A percentile compares a stretch with the other conserved stretches of the same genome.
Evolutionary conservation across 1,140 invertebrate genomes (phyloP).

Genomic region (Daktulosphaira vitifoliae): DNA sequence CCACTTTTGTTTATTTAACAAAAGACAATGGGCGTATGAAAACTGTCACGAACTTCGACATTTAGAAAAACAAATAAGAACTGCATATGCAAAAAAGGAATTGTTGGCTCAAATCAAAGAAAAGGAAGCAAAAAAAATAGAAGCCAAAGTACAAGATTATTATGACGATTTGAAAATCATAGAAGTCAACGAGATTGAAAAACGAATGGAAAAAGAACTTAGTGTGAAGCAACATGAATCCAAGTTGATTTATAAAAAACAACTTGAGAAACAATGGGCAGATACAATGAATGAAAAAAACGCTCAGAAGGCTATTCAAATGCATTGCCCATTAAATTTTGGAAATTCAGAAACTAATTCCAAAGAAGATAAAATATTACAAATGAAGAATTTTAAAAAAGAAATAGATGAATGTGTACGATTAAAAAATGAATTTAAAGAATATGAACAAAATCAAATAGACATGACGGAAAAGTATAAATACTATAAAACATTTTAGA

Average conservation of each 20-base stretch:
- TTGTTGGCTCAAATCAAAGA: conserved; percentile 13
- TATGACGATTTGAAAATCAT: conserved; percentile 6
- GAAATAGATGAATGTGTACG: neutral
- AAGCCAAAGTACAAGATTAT: neutral
- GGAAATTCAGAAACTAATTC: neutral
- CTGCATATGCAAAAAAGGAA: conserved; percentile 6
- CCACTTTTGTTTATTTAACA: neutral
- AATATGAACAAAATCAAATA: neutral
- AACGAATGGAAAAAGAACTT: neutral
- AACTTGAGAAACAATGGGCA: neutral
- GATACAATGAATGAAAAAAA: neutral
- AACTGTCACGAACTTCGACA: neutral
- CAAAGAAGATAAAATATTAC: neutral
- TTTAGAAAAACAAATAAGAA: neutral
- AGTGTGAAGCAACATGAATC: neutral
- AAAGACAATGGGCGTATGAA: neutral
- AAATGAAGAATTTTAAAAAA: neutral
- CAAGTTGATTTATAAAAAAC: neutral
- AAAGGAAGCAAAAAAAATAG: conserved; percentile 2
- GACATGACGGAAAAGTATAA: no score
- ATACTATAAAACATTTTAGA: no score
- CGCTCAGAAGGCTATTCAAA: neutral
- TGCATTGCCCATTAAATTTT: no score
- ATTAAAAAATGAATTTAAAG: neutral
- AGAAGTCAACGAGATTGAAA: neutral